These are phyloP conservation scores for Hippopotamus amphibius DNA, from an alignment of 2,113 vertebrate species.

Conservation along the genomic window DNA sequence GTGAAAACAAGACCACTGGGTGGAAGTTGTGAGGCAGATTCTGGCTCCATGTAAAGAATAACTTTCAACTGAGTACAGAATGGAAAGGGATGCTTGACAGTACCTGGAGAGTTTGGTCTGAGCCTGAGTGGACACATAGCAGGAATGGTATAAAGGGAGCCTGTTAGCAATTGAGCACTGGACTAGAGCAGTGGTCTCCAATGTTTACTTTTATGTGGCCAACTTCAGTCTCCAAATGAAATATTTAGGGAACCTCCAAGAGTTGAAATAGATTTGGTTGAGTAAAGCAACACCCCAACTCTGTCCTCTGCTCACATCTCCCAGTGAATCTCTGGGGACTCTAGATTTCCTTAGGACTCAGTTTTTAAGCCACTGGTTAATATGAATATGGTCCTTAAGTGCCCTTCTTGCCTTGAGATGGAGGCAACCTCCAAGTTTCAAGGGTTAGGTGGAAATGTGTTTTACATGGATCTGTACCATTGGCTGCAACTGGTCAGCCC, in stretches of 20 bases:
- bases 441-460: neutral
- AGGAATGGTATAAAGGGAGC: neutral
- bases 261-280: slow-evolving; percentile 22
- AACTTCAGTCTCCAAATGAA: slow-evolving; percentile 41
- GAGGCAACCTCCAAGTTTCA: slow-evolving; percentile 24
- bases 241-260: neutral
- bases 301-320: too few relatives aligned
- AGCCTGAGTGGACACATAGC: neutral
- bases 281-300: neutral
- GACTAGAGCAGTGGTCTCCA: neutral
- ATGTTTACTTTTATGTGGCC: neutral
- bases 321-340: too few relatives aligned
- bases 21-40: slow-evolving; percentile 10
- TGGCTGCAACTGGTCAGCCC: neutral
- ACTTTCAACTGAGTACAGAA: neutral
- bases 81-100: neutral
- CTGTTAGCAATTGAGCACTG: neutral
- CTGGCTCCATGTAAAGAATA: slow-evolving; percentile 20
- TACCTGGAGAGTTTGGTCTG: slow-evolving; percentile 13
- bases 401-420: neutral
- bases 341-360: too few relatives aligned
- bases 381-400: neutral
- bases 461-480: slow-evolving; percentile 22
- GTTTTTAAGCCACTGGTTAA: too few relatives aligned
- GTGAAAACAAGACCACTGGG: neutral